Percentiles rank a stretch among this genome's conserved stretches.
Evolutionary conservation across 2,888 invertebrate species (phyloP).

Genomic region (Muscina levida): DNA sequence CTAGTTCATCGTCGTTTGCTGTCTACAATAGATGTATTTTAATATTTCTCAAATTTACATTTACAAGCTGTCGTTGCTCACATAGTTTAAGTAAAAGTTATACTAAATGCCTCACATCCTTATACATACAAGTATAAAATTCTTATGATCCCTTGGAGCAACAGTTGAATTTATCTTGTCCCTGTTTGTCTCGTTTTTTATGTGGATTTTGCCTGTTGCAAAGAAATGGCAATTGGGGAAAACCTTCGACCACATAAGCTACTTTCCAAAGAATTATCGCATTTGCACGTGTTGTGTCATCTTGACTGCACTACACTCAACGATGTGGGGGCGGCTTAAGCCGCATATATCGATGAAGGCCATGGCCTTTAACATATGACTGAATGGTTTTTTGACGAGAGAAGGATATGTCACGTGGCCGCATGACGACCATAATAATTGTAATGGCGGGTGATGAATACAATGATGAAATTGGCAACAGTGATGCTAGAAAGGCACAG

Average conservation of each 20-base stretch:
- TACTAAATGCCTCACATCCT: background rate
- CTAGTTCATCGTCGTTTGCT: no score
- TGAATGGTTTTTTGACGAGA: conserved; percentile 17
- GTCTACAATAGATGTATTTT: no score
- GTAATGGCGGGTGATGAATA: conserved; percentile 56
- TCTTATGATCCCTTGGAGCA: conserved; percentile 10
- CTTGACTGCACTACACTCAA: conserved; percentile 42
- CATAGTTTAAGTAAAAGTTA: background rate
- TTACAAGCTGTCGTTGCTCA: background rate
- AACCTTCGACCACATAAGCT: conserved; percentile 56
- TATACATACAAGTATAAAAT: background rate
- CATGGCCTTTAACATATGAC: background rate
- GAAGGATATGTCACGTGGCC: conserved; percentile 63
- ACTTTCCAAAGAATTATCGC: conserved; percentile 62
- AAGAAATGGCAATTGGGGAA: background rate
- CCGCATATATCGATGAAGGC: background rate
- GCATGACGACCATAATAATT: conserved; percentile 60
- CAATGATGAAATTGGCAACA: conserved; percentile 35
- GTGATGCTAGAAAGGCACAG: conserved; percentile 12
- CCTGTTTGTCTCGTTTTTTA: no score
- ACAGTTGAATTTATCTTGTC: conserved; percentile 64
- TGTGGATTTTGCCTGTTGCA: no score
- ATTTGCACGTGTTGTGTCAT: conserved; percentile 63
- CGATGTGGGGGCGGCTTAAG: no score
- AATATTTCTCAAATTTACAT: conserved; percentile 7